phyloP scores from a whole-genome alignment of 2,888 invertebrate genomes.

The Tineola bisselliella region DNA sequence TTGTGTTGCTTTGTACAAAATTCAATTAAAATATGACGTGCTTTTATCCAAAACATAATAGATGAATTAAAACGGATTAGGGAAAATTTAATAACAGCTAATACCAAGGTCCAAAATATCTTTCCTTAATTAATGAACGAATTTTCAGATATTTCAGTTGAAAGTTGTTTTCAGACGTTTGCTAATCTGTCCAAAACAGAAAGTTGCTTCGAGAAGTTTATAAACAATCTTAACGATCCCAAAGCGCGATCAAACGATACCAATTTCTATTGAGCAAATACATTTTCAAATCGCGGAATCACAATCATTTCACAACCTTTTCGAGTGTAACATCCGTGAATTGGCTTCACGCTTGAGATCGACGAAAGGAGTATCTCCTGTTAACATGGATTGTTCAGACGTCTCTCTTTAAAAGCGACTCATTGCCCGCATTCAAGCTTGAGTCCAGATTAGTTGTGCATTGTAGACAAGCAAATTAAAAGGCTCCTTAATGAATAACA shows the following conservation, averaged over 20 bases:
- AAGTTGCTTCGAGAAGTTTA: background rate
- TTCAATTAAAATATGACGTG: background rate
- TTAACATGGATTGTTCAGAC: too few relatives aligned
- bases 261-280: background rate
- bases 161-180: constrained; percentile 8
- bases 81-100: constrained; percentile 9
- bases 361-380: too few relatives aligned
- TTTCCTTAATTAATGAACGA: constrained; percentile 6
- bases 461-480: too few relatives aligned
- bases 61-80: constrained; percentile 1
- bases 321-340: too few relatives aligned
- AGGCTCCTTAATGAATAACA: too few relatives aligned
- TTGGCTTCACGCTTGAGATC: too few relatives aligned
- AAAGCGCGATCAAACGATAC: background rate
- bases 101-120: constrained; percentile 5
- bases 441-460: too few relatives aligned
- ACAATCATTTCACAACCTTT: background rate
- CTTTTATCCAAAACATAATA: background rate
- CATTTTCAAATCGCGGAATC: background rate
- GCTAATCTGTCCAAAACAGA: constrained; percentile 8
- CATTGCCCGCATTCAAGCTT: too few relatives aligned
- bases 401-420: too few relatives aligned
- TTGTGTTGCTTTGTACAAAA: background rate
- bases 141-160: constrained; percentile 4
- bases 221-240: constrained; percentile 5